Percentiles rank a stretch among this genome's conserved stretches.
Evolutionary conservation across 2,113 vertebrate species (phyloP).

Genomic region (Tetraodon nigroviridis): DNA sequence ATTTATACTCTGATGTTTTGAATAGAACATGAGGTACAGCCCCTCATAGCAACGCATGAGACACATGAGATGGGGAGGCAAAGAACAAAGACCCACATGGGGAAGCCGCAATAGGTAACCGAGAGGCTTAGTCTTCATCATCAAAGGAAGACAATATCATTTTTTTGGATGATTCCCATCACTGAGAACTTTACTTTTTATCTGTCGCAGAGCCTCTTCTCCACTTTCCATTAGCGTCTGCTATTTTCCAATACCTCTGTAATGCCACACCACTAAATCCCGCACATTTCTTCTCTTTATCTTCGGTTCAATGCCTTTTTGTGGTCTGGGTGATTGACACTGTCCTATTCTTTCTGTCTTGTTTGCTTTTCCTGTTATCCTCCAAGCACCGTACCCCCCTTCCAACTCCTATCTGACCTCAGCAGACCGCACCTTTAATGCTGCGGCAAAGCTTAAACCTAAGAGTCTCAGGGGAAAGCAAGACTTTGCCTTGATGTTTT

Average conservation of each 20-base stretch:
- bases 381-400: slow-evolving; percentile 1
- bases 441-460: slow-evolving; percentile 7
- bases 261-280: slow-evolving; percentile 3
- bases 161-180: too few species aligned
- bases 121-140: too few species aligned
- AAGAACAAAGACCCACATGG: too few species aligned
- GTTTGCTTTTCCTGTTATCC: slow-evolving; percentile 5
- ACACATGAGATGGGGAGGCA: too few species aligned
- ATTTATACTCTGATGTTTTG: too few species aligned
- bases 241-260: background rate
- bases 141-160: too few species aligned
- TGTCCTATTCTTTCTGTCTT: background rate
- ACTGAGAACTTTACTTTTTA: too few species aligned
- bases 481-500: background rate
- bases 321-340: slow-evolving; percentile 13
- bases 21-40: too few species aligned
- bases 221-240: background rate
- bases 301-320: slow-evolving; percentile 16
- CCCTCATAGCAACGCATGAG: too few species aligned
- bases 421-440: background rate
- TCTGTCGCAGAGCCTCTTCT: background rate
- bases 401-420: slow-evolving; percentile 22
- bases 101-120: too few species aligned
- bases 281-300: slow-evolving; percentile 11
- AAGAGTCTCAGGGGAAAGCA: slow-evolving; percentile 9